Conservation (phyloP, 2,797 vertebrate genomes). For the Cephalopachus bancanus region DNA sequence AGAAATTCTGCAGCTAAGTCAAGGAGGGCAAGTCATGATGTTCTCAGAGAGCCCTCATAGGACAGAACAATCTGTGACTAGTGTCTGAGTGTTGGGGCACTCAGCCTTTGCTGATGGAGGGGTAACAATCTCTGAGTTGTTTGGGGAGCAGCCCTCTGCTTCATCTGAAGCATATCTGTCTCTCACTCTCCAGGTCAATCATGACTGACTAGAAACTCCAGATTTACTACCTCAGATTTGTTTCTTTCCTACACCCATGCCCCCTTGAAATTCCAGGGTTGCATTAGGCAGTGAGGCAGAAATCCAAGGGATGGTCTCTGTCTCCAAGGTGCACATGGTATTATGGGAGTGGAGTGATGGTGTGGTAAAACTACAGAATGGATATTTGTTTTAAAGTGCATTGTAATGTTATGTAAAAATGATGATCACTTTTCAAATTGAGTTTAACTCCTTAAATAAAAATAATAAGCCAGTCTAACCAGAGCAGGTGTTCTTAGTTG, state of each 20-base stretch:
- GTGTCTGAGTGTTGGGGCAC: neutral
- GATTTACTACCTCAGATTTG: slow-evolving; percentile 71
- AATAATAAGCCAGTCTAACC: neutral
- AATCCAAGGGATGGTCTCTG: slow-evolving; percentile 21
- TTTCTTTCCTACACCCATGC: neutral
- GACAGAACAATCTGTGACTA: neutral
- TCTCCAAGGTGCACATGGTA: slow-evolving; percentile 12
- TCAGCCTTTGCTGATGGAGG: neutral
- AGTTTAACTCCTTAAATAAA: slow-evolving; percentile 44
- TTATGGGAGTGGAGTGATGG: neutral
- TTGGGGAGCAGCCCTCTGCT: neutral
- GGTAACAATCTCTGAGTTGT: neutral
- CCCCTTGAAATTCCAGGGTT: slow-evolving; percentile 78
- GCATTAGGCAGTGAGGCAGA: slow-evolving; percentile 78
- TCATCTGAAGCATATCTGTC: slow-evolving; percentile 18
- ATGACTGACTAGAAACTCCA: slow-evolving; percentile 12
- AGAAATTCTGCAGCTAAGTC: slow-evolving; percentile 32
- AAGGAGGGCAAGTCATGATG: neutral
- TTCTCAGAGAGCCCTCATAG: neutral
- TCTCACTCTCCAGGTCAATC: slow-evolving; percentile 7
- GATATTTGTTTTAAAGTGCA: neutral
- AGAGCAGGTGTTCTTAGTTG: neutral
- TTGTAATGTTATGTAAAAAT: slow-evolving; percentile 46
- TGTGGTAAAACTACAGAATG: neutral
- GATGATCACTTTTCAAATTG: slow-evolving; percentile 29